phyloP scores from a whole-genome alignment of 2,797 vertebrate species.

The Pseudomugil gertrudae region DNA sequence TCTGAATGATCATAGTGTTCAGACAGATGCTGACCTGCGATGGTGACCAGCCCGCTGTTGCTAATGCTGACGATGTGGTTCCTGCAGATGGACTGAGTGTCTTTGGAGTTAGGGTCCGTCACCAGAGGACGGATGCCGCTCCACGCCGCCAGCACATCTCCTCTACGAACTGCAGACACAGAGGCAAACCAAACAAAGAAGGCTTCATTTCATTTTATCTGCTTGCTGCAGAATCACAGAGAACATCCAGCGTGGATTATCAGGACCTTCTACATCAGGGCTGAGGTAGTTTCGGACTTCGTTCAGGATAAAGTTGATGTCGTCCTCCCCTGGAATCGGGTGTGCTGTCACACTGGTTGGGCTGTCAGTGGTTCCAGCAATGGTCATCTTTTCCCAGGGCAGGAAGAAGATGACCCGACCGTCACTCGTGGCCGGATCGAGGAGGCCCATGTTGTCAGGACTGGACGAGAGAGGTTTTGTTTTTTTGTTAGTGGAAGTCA shows the following conservation, averaged over 20 bases:
- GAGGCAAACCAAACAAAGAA: no score
- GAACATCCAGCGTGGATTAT: neutral
- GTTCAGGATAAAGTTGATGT: constrained; percentile 96
- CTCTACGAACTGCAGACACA: constrained; percentile 88
- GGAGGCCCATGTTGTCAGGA: constrained; percentile 96
- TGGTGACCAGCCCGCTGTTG: constrained; percentile 90
- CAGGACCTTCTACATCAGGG: constrained; percentile 91
- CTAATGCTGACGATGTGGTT: constrained; percentile 93
- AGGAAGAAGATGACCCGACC: constrained; percentile 98
- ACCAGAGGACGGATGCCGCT: constrained; percentile 97
- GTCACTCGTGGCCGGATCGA: constrained; percentile 97
- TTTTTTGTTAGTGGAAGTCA: neutral
- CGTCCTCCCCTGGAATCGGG: constrained; percentile 92
- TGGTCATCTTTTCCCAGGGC: constrained; percentile 98
- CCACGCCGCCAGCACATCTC: constrained; percentile 97
- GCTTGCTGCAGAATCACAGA: neutral
- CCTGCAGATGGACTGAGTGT: constrained; percentile 94
- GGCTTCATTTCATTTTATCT: no score
- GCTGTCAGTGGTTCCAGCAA: constrained; percentile 95
- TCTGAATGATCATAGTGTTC: neutral
- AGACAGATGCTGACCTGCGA: constrained; percentile 85
- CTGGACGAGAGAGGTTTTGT: constrained; percentile 67
- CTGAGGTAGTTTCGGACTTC: constrained; percentile 97
- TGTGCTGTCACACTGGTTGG: constrained; percentile 90
- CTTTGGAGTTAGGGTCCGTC: constrained; percentile 91